Percentiles rank a stretch among this genome's conserved stretches.
phyloP scores from a whole-genome alignment of 2,888 invertebrate species.

The Quadroppia sp. region DNA sequence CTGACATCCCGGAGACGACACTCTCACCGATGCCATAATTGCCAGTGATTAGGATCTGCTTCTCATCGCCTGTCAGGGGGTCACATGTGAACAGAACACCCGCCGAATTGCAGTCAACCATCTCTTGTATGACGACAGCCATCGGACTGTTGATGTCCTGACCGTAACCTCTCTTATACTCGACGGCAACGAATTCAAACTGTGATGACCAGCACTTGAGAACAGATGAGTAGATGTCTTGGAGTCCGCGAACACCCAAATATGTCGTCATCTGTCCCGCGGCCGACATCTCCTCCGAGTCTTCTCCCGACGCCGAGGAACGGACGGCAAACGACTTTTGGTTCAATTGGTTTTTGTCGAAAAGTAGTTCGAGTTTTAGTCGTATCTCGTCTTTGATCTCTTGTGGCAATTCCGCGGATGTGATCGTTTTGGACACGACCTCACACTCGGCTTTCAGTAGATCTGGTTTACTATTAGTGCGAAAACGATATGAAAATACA shows the following conservation, averaged over 20 bases:
- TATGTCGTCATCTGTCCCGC: conserved; percentile 43
- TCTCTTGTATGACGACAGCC: conserved; percentile 73
- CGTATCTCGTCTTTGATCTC: neutral
- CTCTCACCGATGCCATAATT: conserved; percentile 74
- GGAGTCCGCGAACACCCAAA: conserved; percentile 31
- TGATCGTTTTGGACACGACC: neutral
- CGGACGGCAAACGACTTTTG: conserved; percentile 38
- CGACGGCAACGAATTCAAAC: conserved; percentile 69
- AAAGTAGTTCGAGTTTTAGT: neutral
- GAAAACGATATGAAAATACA: neutral
- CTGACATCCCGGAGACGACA: conserved; percentile 57
- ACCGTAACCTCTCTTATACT: conserved; percentile 73
- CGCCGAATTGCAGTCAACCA: conserved; percentile 63
- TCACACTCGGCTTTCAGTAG: neutral
- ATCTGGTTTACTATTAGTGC: neutral
- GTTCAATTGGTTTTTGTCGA: neutral
- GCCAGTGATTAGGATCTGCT: conserved; percentile 66
- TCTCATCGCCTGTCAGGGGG: conserved; percentile 67
- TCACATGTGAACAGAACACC: conserved; percentile 79
- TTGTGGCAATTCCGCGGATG: neutral
- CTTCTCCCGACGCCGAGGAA: conserved; percentile 42
- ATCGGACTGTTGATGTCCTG: conserved; percentile 65
- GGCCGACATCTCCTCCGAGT: conserved; percentile 43
- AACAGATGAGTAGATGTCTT: conserved; percentile 10
- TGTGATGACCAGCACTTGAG: conserved; percentile 60